Evolutionary conservation across 2,888 invertebrate species (phyloP).

Genomic region (Penaeus monodon): DNA sequence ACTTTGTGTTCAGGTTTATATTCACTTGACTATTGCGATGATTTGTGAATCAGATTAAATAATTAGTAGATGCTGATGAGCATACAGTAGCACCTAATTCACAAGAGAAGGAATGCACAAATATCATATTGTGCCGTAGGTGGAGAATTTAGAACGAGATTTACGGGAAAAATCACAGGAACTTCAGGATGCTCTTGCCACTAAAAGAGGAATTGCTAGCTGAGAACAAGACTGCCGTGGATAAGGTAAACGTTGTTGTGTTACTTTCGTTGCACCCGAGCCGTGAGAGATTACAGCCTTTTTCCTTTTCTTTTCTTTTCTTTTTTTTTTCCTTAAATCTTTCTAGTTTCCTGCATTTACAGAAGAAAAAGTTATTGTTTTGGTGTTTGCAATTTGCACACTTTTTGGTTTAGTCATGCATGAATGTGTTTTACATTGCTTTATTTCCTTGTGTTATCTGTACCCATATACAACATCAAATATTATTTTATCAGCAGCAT

Average conservation of each 20-base stretch:
- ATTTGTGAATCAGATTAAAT: background rate
- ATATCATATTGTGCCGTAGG: constrained; percentile 42
- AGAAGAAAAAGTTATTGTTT: too few relatives aligned
- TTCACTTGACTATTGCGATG: background rate
- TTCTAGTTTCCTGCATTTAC: too few relatives aligned
- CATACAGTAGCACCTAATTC: too few relatives aligned
- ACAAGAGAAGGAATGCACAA: constrained; percentile 14
- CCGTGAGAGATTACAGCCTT: background rate
- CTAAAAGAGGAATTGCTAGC: constrained; percentile 36
- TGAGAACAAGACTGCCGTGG: constrained; percentile 47
- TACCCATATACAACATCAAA: too few relatives aligned
- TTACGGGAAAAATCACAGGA: constrained; percentile 50
- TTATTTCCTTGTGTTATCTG: constrained; percentile 1
- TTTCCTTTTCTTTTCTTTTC: background rate
- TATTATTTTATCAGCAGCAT: too few relatives aligned
- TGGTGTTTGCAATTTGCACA: constrained; percentile 1
- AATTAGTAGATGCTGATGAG: too few relatives aligned
- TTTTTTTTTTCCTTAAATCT: background rate
- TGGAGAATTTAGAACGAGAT: constrained; percentile 61
- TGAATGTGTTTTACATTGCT: constrained; percentile 6
- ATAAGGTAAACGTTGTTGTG: constrained; percentile 47
- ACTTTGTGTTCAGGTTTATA: background rate
- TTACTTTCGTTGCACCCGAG: background rate
- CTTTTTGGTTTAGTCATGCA: constrained; percentile 24
- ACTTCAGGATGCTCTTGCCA: constrained; percentile 39